Base-by-base conservation (phyloP, 2,888 invertebrate species). In the Junonia oenone region DNA sequence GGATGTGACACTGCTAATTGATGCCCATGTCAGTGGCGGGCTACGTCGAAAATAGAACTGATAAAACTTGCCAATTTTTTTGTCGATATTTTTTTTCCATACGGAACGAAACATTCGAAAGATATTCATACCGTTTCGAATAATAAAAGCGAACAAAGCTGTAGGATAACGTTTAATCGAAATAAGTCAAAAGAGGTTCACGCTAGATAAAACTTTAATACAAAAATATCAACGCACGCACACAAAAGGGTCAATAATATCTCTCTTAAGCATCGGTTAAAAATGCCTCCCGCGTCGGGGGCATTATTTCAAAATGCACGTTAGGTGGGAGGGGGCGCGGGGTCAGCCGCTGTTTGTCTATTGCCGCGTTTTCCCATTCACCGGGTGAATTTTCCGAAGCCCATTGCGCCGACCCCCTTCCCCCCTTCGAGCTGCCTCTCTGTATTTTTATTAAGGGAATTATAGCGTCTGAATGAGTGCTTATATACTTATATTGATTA, bases 391-490 rank as follows among this genome's bases (percentile, higher is more conserved):
- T 88, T 87, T 83, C 89, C 87, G 84, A 87, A 81, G 86, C 84
- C 83, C 83, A 81, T 78, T 79, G 81, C 83, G 77, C 80, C 80
- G 78, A 65, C 77, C 72, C 77, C 81, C 72, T 65, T 71, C 69
- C 69, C 74, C 67, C 64, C 76, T 70, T 70, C 71, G 71, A 75
- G 76, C 76, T 75, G 73, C 74, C 81, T 80, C 78, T 74, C 79
- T 81, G 81, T 86, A 81, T 88, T 88, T 89, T 89, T 88, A 89
- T 77, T 87, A 88, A 88, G 80, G 76, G 87, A 85, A 89, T 89
- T 86, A 88, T 83, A 76, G 78, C 79, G 80, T 84, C 79, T 81
- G 85, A 82, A 83, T 87, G 76, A 80, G 76, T 77, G 75, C 62
- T 71, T 76, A 73, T 78, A 76, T 86, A 82, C 81, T 87, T 85